Evolutionary conservation across 2,797 vertebrate genomes (phyloP).

Genomic region (Vireo griseus): DNA sequence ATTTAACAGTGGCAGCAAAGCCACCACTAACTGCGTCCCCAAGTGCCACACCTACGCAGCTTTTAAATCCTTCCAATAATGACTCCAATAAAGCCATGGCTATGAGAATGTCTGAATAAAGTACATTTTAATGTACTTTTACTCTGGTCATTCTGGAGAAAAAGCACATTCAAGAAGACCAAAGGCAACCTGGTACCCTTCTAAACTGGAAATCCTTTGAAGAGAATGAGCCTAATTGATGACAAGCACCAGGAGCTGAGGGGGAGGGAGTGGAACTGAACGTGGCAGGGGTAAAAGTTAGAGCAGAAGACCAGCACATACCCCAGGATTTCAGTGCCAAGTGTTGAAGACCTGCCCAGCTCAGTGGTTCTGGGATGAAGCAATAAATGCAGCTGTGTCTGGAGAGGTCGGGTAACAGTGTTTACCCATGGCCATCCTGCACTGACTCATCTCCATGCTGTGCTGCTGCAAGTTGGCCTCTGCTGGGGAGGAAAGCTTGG

Average conservation of each 20-base stretch:
- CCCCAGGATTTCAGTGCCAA: neutral
- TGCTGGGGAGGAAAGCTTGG: neutral
- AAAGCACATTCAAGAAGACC: neutral
- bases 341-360: neutral
- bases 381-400: neutral
- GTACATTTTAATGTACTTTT: neutral
- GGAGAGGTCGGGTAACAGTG: neutral
- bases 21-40: neutral
- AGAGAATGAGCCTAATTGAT: neutral
- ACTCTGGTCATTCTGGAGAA: neutral
- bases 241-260: neutral
- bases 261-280: neutral
- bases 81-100: neutral
- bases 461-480: neutral
- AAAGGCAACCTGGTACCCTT: neutral
- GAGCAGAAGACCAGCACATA: neutral
- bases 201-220: neutral
- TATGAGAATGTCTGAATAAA: neutral
- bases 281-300: neutral
- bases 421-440: neutral
- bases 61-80: neutral
- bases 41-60: neutral
- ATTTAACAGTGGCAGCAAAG: neutral
- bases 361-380: neutral
- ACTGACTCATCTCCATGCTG: constrained; percentile 3